Evolutionary conservation across 2,888 invertebrate genomes (phyloP).

Genomic region (Polymixis lichenea): DNA sequence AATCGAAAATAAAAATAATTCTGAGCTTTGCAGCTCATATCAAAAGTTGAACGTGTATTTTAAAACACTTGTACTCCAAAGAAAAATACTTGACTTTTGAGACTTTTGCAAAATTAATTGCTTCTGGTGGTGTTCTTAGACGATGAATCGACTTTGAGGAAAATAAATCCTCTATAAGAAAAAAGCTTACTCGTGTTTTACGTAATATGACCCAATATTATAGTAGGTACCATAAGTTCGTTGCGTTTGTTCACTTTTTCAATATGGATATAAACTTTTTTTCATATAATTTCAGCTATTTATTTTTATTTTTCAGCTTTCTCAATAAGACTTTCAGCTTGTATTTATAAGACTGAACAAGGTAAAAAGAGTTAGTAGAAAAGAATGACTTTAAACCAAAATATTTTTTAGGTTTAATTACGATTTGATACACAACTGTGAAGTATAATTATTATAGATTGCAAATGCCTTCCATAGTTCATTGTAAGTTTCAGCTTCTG

Average conservation of each 20-base stretch:
- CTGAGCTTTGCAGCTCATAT: neutral
- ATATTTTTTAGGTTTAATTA: too few relatives aligned
- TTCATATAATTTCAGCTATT: too few relatives aligned
- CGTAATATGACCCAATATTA: neutral
- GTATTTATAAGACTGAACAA: too few relatives aligned
- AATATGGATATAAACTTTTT: too few relatives aligned
- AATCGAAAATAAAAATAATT: neutral
- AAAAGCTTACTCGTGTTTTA: neutral
- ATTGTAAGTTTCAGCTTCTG: too few relatives aligned
- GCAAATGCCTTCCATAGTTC: too few relatives aligned
- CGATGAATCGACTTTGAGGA: slow-evolving; percentile 32
- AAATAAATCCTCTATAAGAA: slow-evolving; percentile 20
- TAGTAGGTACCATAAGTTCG: neutral
- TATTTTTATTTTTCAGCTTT: too few relatives aligned
- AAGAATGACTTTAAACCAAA: too few relatives aligned
- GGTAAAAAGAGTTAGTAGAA: too few relatives aligned
- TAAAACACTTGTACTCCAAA: slow-evolving; percentile 32
- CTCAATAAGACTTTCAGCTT: too few relatives aligned
- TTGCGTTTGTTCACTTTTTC: neutral
- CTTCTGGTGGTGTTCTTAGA: slow-evolving; percentile 30
- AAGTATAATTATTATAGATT: too few relatives aligned
- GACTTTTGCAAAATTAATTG: slow-evolving; percentile 59
- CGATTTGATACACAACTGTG: too few relatives aligned
- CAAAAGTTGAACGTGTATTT: slow-evolving; percentile 33
- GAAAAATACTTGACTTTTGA: slow-evolving; percentile 56